These are phyloP conservation scores for Sphecodes monilicornis DNA, from an alignment of 2,888 invertebrate genomes.

Conservation along the genomic window DNA sequence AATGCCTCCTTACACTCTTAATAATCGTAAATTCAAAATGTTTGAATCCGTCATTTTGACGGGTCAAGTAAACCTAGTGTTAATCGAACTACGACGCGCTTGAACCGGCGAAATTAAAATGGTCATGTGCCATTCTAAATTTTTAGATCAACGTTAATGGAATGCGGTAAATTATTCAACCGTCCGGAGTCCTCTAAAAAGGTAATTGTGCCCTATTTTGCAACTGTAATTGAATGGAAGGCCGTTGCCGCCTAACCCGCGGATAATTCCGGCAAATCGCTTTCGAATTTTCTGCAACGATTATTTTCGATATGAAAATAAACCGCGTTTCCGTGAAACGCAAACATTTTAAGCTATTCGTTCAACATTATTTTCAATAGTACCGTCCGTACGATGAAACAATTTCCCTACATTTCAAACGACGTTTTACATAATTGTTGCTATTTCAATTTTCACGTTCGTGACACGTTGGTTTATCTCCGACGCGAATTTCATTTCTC, in stretches of 20 bases:
- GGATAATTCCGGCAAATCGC: conserved; percentile 15
- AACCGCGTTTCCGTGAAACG: neutral
- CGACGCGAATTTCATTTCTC: neutral
- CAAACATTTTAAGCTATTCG: neutral
- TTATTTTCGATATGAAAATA: neutral
- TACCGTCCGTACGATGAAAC: neutral
- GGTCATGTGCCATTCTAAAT: conserved; percentile 14
- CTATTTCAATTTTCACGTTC: neutral
- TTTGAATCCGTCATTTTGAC: too few species aligned
- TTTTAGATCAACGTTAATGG: conserved; percentile 4
- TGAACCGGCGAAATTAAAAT: neutral
- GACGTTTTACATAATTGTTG: neutral
- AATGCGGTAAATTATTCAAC: conserved; percentile 8
- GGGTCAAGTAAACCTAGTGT: too few species aligned
- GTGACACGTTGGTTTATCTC: neutral
- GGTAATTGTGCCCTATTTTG: conserved; percentile 42
- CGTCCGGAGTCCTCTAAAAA: conserved; percentile 17
- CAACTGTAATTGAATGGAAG: conserved; percentile 28
- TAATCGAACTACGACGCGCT: neutral
- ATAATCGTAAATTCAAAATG: too few species aligned
- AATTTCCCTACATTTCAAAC: neutral
- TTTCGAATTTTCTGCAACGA: conserved; percentile 4
- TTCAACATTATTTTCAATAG: neutral
- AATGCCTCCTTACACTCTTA: too few species aligned
- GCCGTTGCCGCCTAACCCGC: conserved; percentile 27